Evolutionary conservation across 2,888 invertebrate species (phyloP), one percentile per base, ranked within the genome.

Genomic region (Pomacea canaliculata): DNA sequence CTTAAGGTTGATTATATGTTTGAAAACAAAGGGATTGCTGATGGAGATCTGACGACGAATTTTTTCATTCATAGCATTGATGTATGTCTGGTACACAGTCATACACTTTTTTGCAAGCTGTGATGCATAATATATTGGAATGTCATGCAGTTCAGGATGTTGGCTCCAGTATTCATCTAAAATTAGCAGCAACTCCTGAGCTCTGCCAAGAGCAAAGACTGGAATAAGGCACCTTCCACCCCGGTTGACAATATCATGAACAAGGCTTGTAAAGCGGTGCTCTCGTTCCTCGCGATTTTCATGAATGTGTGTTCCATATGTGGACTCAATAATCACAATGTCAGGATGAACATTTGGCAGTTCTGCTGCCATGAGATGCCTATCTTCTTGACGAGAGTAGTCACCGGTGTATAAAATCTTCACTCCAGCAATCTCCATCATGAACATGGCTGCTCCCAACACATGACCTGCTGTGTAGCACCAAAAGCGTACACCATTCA

Each of bases 1-100:
- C 95, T 92, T 92, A 46, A 92, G 86, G 84, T 92, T 92, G 37
- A 91, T 91, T 79, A 99, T 99, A 91, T 99, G 99, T 81, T 97
- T 95, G 92, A 99, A 99, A 4, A 99, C 96, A 92, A 99, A 99
- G 0, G 99, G 99, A 92, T 99, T 99, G 90, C 97, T 98, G 81
- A 98, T 95, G 1, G 98, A 97, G 88, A 99, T 99, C 92, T 99
- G 99, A 1, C 97, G 92, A 19, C 96, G 94, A 83, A 99, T 99
- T 89, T 95, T 95, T 87, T 99, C 98, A 91, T 99, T 99, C 99
- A 99, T 99, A 0, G 99, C 98, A 92, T 98, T 98, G 7, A 99
- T 95, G 91, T 98, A 99, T 0, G 99, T 99, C 92, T 99, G 99
- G 92, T 99, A 99, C 0, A 99, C 99, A 76, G 98, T 96, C 99